Conservation (phyloP, 2,113 vertebrate genomes). For the Tupaia tana region DNA sequence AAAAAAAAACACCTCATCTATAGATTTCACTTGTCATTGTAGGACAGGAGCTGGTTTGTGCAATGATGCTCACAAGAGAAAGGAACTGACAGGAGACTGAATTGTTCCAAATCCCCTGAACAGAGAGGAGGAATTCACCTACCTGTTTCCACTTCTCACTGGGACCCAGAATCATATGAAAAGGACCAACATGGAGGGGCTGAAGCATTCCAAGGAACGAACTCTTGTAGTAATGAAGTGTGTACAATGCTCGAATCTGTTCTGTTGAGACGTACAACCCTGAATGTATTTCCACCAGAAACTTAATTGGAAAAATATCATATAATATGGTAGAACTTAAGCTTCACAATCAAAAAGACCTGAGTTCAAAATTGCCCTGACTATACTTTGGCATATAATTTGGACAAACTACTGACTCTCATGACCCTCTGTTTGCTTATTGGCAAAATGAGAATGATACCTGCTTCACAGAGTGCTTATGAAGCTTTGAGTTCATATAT, state of each 20-base stretch:
- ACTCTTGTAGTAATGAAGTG: not conserved
- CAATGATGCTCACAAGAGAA: not conserved
- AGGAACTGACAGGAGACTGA: not conserved
- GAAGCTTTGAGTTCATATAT: not conserved
- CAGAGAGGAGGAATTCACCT: not conserved
- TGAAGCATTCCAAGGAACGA: not conserved
- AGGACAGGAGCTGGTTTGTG: not conserved
- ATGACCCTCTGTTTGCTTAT: not conserved
- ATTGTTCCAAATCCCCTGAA: not conserved
- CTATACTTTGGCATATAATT: not conserved
- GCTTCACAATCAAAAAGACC: constrained; percentile 6
- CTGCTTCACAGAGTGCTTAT: not conserved
- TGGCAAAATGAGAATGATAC: not conserved
- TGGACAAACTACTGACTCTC: not conserved
- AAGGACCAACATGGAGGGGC: not conserved
- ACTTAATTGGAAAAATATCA: not conserved
- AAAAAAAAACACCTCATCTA: not conserved
- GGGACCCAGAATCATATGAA: not conserved
- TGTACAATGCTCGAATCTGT: not conserved
- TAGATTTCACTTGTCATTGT: not conserved
- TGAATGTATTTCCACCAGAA: constrained; percentile 29
- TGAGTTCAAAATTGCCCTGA: not conserved
- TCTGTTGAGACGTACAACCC: not conserved
- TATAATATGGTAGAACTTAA: not conserved
- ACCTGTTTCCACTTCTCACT: not conserved